Conservation (phyloP, 53 echinoderm and acorn worm species). For the Actinopyga echinites region DNA sequence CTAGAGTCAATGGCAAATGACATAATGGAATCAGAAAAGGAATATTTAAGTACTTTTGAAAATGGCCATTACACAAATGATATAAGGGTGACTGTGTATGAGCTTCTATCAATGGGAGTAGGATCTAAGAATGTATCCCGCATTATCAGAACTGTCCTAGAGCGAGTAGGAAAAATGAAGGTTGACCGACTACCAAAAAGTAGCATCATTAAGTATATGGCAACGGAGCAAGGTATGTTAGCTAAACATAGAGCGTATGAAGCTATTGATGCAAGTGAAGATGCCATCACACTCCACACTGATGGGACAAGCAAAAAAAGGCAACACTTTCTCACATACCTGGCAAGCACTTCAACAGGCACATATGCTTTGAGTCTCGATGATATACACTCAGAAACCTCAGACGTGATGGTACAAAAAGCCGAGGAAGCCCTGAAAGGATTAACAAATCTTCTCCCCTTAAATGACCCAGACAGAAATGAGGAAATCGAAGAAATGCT, state of each 20-base stretch:
- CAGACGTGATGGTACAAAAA: constrained; percentile 39
- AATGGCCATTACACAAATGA: constrained; percentile 52
- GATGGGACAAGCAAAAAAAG: constrained; percentile 42
- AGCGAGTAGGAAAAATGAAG: constrained; percentile 1
- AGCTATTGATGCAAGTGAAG: constrained; percentile 20
- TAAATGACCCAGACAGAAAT: background rate
- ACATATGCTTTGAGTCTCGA: constrained; percentile 43
- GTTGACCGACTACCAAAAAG: constrained; percentile 7
- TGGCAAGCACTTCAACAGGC: constrained; percentile 37
- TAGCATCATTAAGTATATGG: constrained; percentile 40
- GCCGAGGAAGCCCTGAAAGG: constrained; percentile 47
- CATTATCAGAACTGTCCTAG: constrained; percentile 28
- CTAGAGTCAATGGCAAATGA: constrained; percentile 22
- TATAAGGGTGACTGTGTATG: constrained; percentile 47
- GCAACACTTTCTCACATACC: constrained; percentile 34
- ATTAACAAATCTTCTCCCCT: constrained; percentile 13
- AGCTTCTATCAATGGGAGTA: constrained; percentile 46
- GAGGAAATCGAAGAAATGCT: constrained; percentile 25
- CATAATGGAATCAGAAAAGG: background rate
- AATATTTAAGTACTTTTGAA: constrained; percentile 38
- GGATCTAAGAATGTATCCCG: constrained; percentile 35
- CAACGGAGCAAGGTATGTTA: constrained; percentile 30
- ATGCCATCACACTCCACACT: constrained; percentile 35
- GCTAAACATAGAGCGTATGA: constrained; percentile 9
- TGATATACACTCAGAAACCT: constrained; percentile 51